phyloP scores from a whole-genome alignment of 2,888 invertebrate species.

The Myopa tessellatipennis region DNA sequence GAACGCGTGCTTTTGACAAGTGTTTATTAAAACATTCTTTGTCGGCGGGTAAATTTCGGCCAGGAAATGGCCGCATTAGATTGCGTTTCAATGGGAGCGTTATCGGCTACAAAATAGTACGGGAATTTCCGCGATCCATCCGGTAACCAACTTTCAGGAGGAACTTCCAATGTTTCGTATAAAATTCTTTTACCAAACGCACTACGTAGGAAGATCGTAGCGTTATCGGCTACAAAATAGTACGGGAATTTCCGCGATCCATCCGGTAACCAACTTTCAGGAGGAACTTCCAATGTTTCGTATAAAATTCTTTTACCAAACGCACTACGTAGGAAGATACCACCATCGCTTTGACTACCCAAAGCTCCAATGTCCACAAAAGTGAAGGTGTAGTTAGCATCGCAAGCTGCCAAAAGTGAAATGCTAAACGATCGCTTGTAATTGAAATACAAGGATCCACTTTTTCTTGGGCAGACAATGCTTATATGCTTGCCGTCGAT shows the following conservation, averaged over 20 bases:
- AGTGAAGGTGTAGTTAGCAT: too few relatives aligned
- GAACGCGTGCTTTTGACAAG: background rate
- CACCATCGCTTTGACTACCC: too few relatives aligned
- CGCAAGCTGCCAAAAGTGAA: too few relatives aligned
- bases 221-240: background rate
- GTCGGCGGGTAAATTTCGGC: background rate
- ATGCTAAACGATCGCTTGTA: too few relatives aligned
- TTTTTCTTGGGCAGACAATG: too few relatives aligned
- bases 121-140: background rate
- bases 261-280: conserved; percentile 30
- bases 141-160: conserved; percentile 24
- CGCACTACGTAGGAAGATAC: too few relatives aligned
- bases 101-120: background rate
- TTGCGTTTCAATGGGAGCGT: background rate
- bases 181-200: conserved; percentile 24
- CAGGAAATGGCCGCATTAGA: conserved; percentile 9
- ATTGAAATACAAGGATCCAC: too few relatives aligned
- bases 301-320: conserved; percentile 26
- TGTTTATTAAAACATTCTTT: conserved; percentile 13
- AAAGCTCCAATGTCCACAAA: too few relatives aligned
- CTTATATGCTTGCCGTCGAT: background rate
- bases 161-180: conserved; percentile 10
- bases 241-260: background rate
- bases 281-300: conserved; percentile 7
- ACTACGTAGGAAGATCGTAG: background rate